Base-by-base conservation (phyloP, 1,140 invertebrate genomes). In the Adelges cooleyi region DNA sequence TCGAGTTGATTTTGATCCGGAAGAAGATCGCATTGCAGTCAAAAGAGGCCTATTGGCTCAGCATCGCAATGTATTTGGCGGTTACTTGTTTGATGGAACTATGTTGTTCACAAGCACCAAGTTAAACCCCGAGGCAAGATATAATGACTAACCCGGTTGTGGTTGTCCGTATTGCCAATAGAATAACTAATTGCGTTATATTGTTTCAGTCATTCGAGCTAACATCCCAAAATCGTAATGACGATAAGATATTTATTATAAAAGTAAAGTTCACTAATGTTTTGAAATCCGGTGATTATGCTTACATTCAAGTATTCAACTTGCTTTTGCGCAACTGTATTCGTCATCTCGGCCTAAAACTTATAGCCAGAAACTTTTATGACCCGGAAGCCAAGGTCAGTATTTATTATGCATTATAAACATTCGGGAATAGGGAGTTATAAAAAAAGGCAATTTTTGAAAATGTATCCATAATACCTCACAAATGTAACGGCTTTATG, bases 281-380 rank as follows among this genome's bases (percentile, higher is more conserved):
- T 46, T 40, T 80, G 4, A 23, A 46, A 0, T 71, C 67, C 51
- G 74, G 73, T 1, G 77, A 79, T 69, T 67, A 70, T 23, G 71
- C 75, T 3, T 79, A 73, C 68, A 73, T 78, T 1, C 84, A 86
- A 68, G 75, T 91, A 0, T 85, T 88, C 44, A 90, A 90, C 70
- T 81, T 89, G 8, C 80, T 90, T 13, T 79, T 90, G 67, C 75
- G 86, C 9, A 85, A 84, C 70, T 84, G 83, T 67, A 80, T 87
- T 68, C 77, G 75, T 2, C 69, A 78, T 13, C 73, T 89, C 9
- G 73, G 84, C 0, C 71, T 89, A 0, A 79, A 86, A 72, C 74
- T 86, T 9, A 79, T 93, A 22, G 85, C 86, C 0, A 75, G 89
- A 18, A 84, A 94, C 73, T 92, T 84, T 70, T 95, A 82, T 72